These are phyloP conservation scores for Ormyrus thymus DNA, from an alignment of 2,888 invertebrate species.

Conservation along the genomic window DNA sequence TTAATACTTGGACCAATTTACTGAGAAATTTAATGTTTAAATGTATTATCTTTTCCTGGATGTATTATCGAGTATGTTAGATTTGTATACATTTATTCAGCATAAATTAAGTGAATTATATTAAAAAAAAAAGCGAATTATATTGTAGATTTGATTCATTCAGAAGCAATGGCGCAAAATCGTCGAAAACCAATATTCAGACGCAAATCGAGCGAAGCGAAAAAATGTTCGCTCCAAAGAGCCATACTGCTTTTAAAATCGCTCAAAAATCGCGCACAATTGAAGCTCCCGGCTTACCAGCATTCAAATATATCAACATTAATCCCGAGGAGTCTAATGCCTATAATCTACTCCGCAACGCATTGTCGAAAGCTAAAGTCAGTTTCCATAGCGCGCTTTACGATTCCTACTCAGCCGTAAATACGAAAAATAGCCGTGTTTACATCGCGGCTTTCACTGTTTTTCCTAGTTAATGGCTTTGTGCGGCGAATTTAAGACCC, in stretches of 20 bases:
- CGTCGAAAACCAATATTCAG: slow-evolving; percentile 9
- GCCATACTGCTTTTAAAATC: slow-evolving; percentile 2
- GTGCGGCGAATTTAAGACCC: slow-evolving; percentile 8
- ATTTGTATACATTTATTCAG: too few relatives aligned
- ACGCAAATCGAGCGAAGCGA: slow-evolving; percentile 6
- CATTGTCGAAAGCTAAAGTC: background rate
- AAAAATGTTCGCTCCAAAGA: background rate
- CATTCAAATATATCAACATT: background rate
- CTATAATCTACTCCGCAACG: background rate
- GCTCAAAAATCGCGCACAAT: background rate
- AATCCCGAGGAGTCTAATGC: background rate
- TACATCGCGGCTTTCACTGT: slow-evolving; percentile 7
- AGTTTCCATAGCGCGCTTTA: slow-evolving; percentile 9
- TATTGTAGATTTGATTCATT: slow-evolving; percentile 1
- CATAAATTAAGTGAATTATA: too few relatives aligned
- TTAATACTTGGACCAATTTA: too few relatives aligned
- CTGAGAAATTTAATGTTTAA: too few relatives aligned
- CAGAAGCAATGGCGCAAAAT: background rate
- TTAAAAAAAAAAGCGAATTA: too few relatives aligned
- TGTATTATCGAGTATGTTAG: too few relatives aligned
- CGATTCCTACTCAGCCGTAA: slow-evolving; percentile 7
- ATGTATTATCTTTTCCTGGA: too few relatives aligned
- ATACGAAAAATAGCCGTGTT: slow-evolving; percentile 38
- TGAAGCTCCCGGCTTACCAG: background rate
- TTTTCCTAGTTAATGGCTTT: background rate